phyloP scores from a whole-genome alignment of 2,797 vertebrate genomes.

The Acanthornis magna region DNA sequence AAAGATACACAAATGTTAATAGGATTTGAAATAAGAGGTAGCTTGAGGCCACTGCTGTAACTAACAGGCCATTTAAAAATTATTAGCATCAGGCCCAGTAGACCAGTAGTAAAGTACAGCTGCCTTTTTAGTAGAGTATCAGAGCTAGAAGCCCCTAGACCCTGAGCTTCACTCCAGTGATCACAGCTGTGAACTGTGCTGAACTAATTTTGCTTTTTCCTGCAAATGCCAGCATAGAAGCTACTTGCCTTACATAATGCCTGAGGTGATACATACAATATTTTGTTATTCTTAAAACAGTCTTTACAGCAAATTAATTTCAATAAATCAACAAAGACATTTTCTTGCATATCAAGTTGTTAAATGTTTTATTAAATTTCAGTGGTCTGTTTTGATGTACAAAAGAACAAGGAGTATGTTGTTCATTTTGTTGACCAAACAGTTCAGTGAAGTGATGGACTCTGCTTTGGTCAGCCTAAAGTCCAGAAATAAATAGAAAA shows the following conservation, averaged over 20 bases:
- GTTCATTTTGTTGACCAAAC: background rate
- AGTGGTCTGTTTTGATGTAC: background rate
- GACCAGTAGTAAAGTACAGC: conserved; percentile 26
- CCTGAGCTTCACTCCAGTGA: background rate
- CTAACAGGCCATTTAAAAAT: conserved; percentile 70
- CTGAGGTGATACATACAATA: background rate
- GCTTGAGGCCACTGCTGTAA: conserved; percentile 51
- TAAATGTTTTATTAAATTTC: conserved; percentile 28
- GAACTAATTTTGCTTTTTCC: conserved; percentile 32
- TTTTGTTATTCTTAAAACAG: conserved; percentile 30
- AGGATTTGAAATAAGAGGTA: conserved; percentile 60
- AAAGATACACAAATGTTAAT: conserved; percentile 52
- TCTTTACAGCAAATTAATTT: conserved; percentile 32
- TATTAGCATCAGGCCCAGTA: conserved; percentile 52
- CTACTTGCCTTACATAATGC: background rate
- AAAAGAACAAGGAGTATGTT: background rate
- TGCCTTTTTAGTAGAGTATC: background rate
- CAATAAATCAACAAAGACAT: background rate
- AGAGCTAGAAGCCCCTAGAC: background rate
- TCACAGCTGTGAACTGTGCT: conserved; percentile 30
- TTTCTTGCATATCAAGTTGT: background rate
- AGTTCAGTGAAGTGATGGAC: background rate
- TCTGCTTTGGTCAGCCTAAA: background rate
- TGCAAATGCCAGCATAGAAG: conserved; percentile 24
- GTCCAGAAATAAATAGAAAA: conserved; percentile 2